Percentiles rank a stretch among this genome's conserved stretches.
phyloP scores from a whole-genome alignment of 2,797 vertebrate genomes.

The Acanthornis magna region DNA sequence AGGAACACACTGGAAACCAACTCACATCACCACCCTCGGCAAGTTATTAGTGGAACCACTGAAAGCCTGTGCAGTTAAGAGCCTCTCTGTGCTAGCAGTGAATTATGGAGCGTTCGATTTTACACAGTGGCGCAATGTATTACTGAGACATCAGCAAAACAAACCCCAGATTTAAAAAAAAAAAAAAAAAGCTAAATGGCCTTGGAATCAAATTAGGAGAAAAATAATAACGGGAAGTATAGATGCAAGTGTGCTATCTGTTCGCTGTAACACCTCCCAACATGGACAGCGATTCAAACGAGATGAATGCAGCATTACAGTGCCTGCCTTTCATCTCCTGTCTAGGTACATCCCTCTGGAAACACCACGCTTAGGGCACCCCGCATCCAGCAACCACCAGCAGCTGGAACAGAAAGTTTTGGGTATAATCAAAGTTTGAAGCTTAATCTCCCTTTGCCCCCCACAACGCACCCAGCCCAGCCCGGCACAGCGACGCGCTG shows the following conservation, averaged over 20 bases:
- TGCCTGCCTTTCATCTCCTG: background rate
- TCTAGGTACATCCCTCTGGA: background rate
- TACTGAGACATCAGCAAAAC: background rate
- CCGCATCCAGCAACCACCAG: background rate
- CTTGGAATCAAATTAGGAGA: background rate
- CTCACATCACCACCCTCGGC: background rate
- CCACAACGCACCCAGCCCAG: background rate
- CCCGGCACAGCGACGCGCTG: accelerated
- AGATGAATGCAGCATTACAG: background rate
- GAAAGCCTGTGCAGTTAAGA: background rate
- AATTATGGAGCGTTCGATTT: background rate
- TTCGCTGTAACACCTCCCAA: background rate
- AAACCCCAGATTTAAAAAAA: background rate
- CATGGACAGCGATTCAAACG: background rate
- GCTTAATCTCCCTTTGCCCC: background rate
- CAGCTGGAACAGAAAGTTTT: background rate
- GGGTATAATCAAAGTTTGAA: background rate
- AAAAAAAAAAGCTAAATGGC: background rate
- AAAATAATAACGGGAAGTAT: background rate
- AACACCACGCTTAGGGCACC: background rate
- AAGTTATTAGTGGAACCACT: background rate
- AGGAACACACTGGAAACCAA: background rate
- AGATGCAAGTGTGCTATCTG: background rate
- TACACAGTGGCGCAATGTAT: background rate
- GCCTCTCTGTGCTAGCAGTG: background rate